These are phyloP conservation scores for Mohoua ochrocephala DNA, from an alignment of 2,113 vertebrate genomes.

Conservation along the genomic window DNA sequence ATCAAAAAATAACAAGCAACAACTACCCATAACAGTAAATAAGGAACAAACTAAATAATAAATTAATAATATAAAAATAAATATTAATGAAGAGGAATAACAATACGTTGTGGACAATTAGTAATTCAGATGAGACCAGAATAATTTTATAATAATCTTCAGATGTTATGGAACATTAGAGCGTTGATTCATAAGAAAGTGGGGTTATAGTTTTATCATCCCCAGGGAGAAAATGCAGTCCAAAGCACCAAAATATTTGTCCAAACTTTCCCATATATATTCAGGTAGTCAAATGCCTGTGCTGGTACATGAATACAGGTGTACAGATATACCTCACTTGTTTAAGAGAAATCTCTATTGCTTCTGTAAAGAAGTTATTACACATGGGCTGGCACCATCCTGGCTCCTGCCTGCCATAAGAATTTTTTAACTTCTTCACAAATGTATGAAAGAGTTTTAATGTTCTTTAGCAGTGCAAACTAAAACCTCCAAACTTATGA, in stretches of 20 bases:
- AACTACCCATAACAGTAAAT: not conserved
- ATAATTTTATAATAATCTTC: not conserved
- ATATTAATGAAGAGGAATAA: not conserved
- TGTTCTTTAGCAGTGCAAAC: not conserved
- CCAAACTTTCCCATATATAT: not conserved
- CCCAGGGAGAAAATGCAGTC: fast-evolving
- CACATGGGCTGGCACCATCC: not conserved
- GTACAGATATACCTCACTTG: not conserved
- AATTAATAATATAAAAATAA: not conserved
- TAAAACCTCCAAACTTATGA: not conserved
- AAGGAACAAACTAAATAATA: not conserved
- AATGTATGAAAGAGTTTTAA: not conserved
- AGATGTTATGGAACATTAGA: not conserved
- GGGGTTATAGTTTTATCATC: not conserved
- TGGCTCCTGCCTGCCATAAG: not conserved
- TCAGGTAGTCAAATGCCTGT: not conserved
- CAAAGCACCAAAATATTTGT: not conserved
- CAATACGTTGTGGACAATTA: not conserved
- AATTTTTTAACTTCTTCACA: not conserved
- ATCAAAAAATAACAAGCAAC: not conserved
- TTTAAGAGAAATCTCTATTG: not conserved
- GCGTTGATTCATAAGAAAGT: not conserved
- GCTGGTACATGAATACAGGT: not conserved
- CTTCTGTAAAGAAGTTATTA: not conserved
- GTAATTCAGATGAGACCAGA: not conserved